These are phyloP conservation scores for Candoia aspera DNA, from an alignment of 2,113 vertebrate species.

Conservation along the genomic window DNA sequence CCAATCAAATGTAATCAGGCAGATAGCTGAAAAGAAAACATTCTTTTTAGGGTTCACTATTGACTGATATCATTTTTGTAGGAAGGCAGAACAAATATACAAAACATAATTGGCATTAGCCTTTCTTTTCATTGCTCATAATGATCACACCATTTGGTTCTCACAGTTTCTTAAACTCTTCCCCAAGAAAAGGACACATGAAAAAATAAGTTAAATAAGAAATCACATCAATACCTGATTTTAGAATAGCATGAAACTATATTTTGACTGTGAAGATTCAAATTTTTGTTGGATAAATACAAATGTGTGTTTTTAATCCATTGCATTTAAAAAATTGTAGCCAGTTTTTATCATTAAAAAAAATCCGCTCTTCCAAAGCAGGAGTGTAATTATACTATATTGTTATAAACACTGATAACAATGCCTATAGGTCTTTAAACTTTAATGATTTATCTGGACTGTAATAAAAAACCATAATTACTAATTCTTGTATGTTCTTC, in stretches of 20 bases:
- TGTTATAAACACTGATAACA: not conserved
- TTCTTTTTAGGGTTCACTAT: not conserved
- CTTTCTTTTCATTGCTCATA: not conserved
- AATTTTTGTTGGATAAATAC: not conserved
- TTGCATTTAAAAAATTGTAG: not conserved
- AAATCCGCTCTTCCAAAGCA: not conserved
- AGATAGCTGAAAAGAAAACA: not conserved
- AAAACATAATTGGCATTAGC: not conserved
- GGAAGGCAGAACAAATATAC: not conserved
- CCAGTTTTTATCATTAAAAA: not conserved
- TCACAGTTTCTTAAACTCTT: not conserved
- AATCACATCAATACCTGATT: not conserved
- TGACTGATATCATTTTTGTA: not conserved
- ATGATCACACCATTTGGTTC: not conserved
- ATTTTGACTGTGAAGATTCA: not conserved
- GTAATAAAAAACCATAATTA: slow-evolving; percentile 3
- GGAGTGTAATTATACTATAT: not conserved
- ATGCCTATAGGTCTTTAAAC: not conserved
- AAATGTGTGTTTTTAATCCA: not conserved
- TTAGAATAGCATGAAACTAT: not conserved
- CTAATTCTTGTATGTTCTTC: not conserved
- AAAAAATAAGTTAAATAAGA: not conserved
- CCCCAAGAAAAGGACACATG: not conserved
- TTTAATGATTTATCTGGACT: not conserved
- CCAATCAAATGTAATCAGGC: not conserved